Evolutionary conservation across 2,888 invertebrate genomes (phyloP).

Genomic region (Hyposoter didymator): DNA sequence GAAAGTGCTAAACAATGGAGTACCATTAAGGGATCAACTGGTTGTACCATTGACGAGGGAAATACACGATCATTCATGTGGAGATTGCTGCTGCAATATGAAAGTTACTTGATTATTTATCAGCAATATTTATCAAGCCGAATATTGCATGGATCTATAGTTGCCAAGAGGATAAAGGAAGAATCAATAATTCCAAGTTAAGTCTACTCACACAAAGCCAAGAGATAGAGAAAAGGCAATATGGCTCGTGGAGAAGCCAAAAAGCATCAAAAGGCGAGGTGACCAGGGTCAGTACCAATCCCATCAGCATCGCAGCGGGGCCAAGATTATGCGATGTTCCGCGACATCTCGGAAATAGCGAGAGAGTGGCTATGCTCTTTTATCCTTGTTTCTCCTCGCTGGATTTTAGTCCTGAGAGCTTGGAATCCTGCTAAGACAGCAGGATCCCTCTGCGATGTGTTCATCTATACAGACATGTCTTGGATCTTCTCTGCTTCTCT

Average conservation of each 20-base stretch:
- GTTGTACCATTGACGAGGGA: constrained; percentile 77
- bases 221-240: constrained; percentile 9
- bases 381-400: constrained; percentile 37
- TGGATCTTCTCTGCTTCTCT: not conserved
- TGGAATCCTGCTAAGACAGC: constrained; percentile 43
- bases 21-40: constrained; percentile 76
- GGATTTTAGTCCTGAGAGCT: constrained; percentile 40
- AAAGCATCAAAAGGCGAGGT: constrained; percentile 23
- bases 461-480: constrained; percentile 31
- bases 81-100: constrained; percentile 51
- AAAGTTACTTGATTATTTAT: not conserved
- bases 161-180: not conserved
- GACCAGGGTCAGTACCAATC: constrained; percentile 54
- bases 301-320: constrained; percentile 43
- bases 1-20: constrained; percentile 48
- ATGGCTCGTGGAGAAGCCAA: constrained; percentile 2
- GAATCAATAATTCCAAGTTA: not conserved
- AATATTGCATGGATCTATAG: not conserved
- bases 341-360: constrained; percentile 32
- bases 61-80: constrained; percentile 78
- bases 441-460: constrained; percentile 32
- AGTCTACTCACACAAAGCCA: not conserved
- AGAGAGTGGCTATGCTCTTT: constrained; percentile 25
- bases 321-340: constrained; percentile 54
- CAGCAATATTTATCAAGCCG: not conserved